Evolutionary conservation across 2,113 vertebrate genomes (phyloP).

Genomic region (Caracal caracal): DNA sequence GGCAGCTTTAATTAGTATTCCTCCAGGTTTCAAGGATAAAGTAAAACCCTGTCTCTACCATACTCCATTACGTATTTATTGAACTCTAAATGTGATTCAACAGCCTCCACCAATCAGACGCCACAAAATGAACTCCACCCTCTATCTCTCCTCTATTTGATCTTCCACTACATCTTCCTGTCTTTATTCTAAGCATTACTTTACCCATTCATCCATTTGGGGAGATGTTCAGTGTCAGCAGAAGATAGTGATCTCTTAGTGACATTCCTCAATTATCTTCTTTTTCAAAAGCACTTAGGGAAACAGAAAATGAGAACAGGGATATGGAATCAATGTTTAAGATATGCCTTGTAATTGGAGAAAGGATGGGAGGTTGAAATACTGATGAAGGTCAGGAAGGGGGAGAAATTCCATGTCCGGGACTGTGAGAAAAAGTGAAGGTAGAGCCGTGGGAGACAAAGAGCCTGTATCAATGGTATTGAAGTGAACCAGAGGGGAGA

Average conservation of each 20-base stretch:
- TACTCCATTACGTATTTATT: neutral
- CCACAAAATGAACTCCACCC: neutral
- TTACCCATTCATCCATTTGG: neutral
- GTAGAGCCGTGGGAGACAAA: neutral
- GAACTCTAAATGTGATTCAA: neutral
- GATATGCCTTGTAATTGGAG: constrained; percentile 53
- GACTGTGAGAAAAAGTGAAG: neutral
- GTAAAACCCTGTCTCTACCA: neutral
- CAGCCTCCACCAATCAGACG: neutral
- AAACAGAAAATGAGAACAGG: constrained; percentile 47
- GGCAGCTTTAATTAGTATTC: neutral
- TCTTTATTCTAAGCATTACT: neutral
- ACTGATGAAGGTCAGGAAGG: constrained; percentile 39
- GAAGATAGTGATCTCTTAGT: constrained; percentile 43
- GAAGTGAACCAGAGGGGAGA: neutral
- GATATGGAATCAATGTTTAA: constrained; percentile 23
- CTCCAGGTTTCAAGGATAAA: neutral
- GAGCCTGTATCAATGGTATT: neutral
- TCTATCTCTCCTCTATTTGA: neutral
- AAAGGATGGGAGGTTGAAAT: neutral
- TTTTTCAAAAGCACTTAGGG: constrained; percentile 53
- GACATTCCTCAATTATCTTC: neutral
- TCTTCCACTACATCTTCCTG: neutral
- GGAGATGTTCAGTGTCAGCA: constrained; percentile 28
- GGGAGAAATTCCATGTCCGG: neutral